Evolutionary conservation across 2,797 vertebrate genomes (phyloP).

Genomic region (Hoplostethus mediterraneus): DNA sequence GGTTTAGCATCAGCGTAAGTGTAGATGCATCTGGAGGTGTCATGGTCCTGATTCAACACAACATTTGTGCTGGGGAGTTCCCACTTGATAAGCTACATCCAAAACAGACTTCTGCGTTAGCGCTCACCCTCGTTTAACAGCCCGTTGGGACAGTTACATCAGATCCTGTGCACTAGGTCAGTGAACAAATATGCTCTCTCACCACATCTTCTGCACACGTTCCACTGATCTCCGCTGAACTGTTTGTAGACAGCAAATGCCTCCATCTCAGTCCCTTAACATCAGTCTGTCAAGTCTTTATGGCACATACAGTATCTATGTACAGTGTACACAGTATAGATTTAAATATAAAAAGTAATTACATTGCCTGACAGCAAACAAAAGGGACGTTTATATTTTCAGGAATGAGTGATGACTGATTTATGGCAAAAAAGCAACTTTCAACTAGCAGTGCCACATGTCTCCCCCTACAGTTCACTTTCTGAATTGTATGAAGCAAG

Average conservation of each 20-base stretch:
- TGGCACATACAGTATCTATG: background rate
- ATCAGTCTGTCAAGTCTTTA: background rate
- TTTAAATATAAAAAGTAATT: background rate
- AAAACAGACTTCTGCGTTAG: background rate
- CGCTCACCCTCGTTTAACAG: background rate
- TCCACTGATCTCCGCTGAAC: background rate
- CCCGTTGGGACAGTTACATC: conserved; percentile 15
- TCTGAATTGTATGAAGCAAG: conserved; percentile 11
- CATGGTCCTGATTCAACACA: too few relatives aligned
- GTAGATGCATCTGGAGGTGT: too few relatives aligned
- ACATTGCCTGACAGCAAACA: background rate
- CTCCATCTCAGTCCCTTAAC: background rate
- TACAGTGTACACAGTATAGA: background rate
- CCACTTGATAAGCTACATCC: background rate
- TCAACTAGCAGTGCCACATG: background rate
- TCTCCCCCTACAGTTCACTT: conserved; percentile 37
- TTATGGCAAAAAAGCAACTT: background rate
- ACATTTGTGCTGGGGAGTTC: too few relatives aligned
- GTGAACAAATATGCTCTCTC: background rate
- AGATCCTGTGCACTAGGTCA: background rate
- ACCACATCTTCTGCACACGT: too few relatives aligned
- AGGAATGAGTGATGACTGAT: background rate
- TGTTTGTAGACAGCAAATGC: background rate
- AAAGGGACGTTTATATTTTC: conserved; percentile 3
- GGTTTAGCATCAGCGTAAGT: too few relatives aligned